A percentile compares a stretch with the other conserved stretches of the same genome.
These are phyloP conservation scores for Geotria australis DNA, from an alignment of 2,797 vertebrate species.

Conservation along the genomic window DNA sequence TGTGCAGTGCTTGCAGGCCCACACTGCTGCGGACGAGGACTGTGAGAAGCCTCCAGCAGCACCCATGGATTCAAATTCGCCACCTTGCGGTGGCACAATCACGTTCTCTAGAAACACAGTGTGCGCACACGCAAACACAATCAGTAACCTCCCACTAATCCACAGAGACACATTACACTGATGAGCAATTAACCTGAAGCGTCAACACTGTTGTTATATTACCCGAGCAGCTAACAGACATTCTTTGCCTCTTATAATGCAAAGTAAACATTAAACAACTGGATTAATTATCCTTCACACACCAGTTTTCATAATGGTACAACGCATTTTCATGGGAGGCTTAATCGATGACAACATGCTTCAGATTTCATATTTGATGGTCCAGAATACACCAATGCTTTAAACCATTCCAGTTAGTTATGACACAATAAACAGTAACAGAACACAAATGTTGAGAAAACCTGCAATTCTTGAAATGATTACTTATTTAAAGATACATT, in stretches of 20 bases:
- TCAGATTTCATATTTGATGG: too few species aligned
- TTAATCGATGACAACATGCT: too few species aligned
- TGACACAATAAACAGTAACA: too few species aligned
- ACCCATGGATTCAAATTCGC: slow-evolving; percentile 5
- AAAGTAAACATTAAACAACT: not conserved
- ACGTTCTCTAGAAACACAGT: not conserved
- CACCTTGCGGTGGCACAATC: not conserved
- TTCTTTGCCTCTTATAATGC: not conserved
- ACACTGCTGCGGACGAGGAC: slow-evolving; percentile 35
- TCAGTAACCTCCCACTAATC: not conserved
- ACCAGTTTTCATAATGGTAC: too few species aligned
- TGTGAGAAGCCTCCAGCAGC: slow-evolving; percentile 31
- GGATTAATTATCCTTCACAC: too few species aligned
- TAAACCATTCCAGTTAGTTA: too few species aligned
- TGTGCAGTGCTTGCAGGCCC: slow-evolving; percentile 94
- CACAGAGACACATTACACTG: not conserved
- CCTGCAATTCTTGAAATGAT: not conserved
- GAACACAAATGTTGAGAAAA: not conserved
- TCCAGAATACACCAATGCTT: too few species aligned
- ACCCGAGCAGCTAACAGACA: not conserved
- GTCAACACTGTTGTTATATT: not conserved
- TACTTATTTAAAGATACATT: slow-evolving; percentile 2
- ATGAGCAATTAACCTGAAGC: not conserved
- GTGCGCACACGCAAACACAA: too few species aligned
- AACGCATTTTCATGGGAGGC: too few species aligned